Conservation (phyloP, 2,113 vertebrate genomes). For the Sebastes fasciatus region DNA sequence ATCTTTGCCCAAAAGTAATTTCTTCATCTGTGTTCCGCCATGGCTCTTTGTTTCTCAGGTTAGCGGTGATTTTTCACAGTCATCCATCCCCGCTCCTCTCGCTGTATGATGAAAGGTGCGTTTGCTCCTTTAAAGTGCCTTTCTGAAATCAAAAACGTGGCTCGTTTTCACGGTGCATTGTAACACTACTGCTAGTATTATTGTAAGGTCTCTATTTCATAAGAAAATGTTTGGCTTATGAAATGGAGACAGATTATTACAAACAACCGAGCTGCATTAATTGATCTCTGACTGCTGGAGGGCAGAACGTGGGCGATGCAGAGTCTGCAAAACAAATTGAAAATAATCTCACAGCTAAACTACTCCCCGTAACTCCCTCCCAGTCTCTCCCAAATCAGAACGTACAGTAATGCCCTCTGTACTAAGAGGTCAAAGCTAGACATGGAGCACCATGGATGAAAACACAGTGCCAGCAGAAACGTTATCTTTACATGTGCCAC, state of each 20-base stretch:
- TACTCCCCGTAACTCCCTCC: background rate
- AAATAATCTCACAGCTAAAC: slow-evolving; percentile 39
- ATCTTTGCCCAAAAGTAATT: slow-evolving; percentile 64
- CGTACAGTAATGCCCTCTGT: background rate
- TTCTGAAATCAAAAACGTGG: slow-evolving; percentile 61
- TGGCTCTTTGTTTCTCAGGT: slow-evolving; percentile 73
- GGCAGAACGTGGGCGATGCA: slow-evolving; percentile 17
- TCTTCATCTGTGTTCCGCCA: slow-evolving; percentile 70
- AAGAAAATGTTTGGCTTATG: slow-evolving; percentile 63
- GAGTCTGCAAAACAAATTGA: slow-evolving; percentile 53
- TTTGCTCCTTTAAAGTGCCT: slow-evolving; percentile 69
- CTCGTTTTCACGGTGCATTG: slow-evolving; percentile 63
- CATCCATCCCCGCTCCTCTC: slow-evolving; percentile 44
- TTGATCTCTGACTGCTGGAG: slow-evolving; percentile 48
- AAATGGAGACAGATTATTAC: slow-evolving; percentile 65
- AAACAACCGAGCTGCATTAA: slow-evolving; percentile 53
- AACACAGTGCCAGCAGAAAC: background rate
- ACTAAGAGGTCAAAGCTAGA: slow-evolving; percentile 3
- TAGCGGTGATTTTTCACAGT: slow-evolving; percentile 71
- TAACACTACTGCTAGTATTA: slow-evolving; percentile 43
- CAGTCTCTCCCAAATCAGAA: slow-evolving; percentile 14
- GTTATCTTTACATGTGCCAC: background rate
- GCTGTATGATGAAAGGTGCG: slow-evolving; percentile 72
- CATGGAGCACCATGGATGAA: background rate
- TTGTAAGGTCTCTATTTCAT: slow-evolving; percentile 65